These are phyloP conservation scores for Chaetops frenatus DNA, from an alignment of 2,113 vertebrate species.

Conservation along the genomic window DNA sequence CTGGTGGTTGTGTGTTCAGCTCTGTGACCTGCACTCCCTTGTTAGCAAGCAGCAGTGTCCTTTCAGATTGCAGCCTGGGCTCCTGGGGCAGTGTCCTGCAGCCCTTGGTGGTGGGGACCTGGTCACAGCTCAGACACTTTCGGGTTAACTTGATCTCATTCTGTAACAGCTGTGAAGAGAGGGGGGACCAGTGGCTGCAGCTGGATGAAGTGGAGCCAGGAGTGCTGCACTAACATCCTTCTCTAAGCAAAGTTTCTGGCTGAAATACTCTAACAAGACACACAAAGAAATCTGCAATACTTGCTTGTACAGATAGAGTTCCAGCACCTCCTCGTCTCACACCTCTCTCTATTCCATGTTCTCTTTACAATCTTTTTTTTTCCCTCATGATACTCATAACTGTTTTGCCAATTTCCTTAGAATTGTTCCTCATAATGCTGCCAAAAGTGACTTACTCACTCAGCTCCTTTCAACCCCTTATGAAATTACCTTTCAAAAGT, in stretches of 20 bases:
- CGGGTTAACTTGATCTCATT: rapidly evolving
- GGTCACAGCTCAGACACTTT: not conserved
- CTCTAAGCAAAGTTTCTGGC: not conserved
- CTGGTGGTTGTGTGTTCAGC: not conserved
- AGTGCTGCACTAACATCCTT: not conserved
- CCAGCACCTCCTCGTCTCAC: not conserved
- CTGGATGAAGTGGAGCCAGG: not conserved
- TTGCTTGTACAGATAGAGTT: not conserved
- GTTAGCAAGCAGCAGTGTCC: not conserved
- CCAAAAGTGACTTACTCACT: not conserved
- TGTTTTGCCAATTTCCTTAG: not conserved
- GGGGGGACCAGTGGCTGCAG: not conserved
- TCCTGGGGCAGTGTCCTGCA: not conserved
- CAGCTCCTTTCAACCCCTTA: not conserved
- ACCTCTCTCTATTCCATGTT: not conserved
- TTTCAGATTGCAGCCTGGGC: not conserved
- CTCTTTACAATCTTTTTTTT: not conserved
- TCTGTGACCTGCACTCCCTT: not conserved
- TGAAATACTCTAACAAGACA: not conserved
- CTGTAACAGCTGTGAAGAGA: not conserved
- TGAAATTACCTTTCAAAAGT: not conserved
- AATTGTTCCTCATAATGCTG: not conserved
- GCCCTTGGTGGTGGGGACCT: not conserved
- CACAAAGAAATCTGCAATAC: not conserved
- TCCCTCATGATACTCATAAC: not conserved